A percentile compares a stretch with the other conserved stretches of the same genome.
Conservation (phyloP, 1,140 invertebrate genomes). For the Uloborus diversus region DNA sequence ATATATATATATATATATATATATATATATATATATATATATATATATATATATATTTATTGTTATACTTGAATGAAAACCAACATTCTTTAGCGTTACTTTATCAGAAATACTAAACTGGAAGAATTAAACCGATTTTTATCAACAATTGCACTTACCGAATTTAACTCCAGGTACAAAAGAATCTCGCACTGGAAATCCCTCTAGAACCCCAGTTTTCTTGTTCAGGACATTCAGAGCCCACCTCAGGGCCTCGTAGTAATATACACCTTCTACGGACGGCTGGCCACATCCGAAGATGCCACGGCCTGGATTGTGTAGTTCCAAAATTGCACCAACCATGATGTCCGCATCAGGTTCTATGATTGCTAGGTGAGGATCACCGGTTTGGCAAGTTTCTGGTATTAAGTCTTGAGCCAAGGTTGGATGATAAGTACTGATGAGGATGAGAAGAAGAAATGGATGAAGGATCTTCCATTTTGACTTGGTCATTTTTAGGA, state of each 20-base stretch:
- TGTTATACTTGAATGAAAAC: no score
- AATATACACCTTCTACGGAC: slow-evolving; percentile 59
- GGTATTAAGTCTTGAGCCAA: slow-evolving; percentile 2
- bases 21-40: no score
- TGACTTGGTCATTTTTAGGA: background rate
- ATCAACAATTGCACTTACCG: no score
- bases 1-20: no score
- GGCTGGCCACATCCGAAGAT: slow-evolving; percentile 46
- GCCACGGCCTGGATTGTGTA: slow-evolving; percentile 29
- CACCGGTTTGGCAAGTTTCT: slow-evolving; percentile 6
- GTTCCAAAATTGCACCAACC: slow-evolving; percentile 34
- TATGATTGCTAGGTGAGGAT: slow-evolving; percentile 1
- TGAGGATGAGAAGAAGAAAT: background rate
- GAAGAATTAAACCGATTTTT: no score
- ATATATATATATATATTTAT: no score
- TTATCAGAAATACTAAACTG: no score
- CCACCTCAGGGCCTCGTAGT: slow-evolving; percentile 61
- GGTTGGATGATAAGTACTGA: background rate
- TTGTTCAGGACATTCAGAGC: slow-evolving; percentile 53
- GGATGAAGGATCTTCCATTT: background rate
- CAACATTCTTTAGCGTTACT: no score
- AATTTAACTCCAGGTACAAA: slow-evolving; percentile 53
- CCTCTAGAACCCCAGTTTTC: slow-evolving; percentile 25
- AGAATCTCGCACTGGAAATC: slow-evolving; percentile 1
- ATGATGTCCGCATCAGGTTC: slow-evolving; percentile 41